phyloP scores from a whole-genome alignment of 2,888 invertebrate genomes.

The Meloe dianella region DNA sequence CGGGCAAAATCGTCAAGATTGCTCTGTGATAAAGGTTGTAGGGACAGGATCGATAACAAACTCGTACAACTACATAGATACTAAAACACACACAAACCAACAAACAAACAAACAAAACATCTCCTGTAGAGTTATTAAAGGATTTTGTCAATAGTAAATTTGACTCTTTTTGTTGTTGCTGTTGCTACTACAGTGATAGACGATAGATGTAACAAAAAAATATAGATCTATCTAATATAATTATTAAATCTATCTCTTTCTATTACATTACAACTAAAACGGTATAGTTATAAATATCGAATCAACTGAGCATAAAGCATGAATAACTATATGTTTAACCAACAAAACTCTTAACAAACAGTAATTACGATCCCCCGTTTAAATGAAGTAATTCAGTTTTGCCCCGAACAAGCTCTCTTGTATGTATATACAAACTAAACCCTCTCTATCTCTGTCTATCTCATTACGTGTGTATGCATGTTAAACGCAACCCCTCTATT shows the following conservation, averaged over 20 bases:
- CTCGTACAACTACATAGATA: neutral
- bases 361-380: conserved; percentile 33
- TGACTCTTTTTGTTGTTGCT: neutral
- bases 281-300: conserved; percentile 13
- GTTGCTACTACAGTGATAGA: too few relatives aligned
- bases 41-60: conserved; percentile 5
- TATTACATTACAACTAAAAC: neutral
- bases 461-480: neutral
- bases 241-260: neutral
- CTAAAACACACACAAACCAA: neutral
- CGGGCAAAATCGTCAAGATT: neutral
- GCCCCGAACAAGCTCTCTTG: conserved; percentile 24
- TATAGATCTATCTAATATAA: neutral
- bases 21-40: conserved; percentile 1
- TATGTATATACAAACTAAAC: neutral
- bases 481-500: neutral
- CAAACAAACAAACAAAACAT: neutral
- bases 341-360: conserved; percentile 33
- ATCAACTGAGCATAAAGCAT: conserved; percentile 34
- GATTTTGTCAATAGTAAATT: neutral
- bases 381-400: conserved; percentile 38
- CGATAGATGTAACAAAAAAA: neutral
- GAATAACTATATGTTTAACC: conserved; percentile 35
- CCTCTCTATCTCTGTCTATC: neutral
- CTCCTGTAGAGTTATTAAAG: neutral